These are phyloP conservation scores for Aphidius ervi DNA, from an alignment of 1,140 invertebrate species.

Conservation along the genomic window DNA sequence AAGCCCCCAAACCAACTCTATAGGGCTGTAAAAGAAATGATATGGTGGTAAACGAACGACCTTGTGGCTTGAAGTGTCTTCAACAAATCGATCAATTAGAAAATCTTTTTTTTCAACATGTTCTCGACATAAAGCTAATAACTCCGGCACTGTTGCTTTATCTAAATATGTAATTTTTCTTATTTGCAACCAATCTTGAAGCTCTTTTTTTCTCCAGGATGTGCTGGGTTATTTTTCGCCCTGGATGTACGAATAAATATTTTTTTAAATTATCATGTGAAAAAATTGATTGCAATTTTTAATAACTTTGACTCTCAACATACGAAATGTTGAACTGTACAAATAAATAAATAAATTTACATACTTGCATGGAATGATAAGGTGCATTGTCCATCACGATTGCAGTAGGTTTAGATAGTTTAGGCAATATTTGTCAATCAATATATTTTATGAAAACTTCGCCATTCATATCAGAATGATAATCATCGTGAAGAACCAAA, in stretches of 20 bases:
- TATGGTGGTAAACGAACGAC: slow-evolving; percentile 40
- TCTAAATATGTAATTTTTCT: neutral
- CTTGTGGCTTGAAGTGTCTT: slow-evolving; percentile 7
- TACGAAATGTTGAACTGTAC: no score
- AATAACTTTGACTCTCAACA: no score
- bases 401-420: neutral
- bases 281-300: no score
- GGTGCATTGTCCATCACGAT: neutral
- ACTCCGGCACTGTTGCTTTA: neutral
- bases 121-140: neutral
- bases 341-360: no score
- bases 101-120: neutral
- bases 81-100: neutral
- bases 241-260: slow-evolving; percentile 36
- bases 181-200: neutral
- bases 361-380: slow-evolving; percentile 1
- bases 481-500: no score
- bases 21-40: slow-evolving; percentile 41
- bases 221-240: slow-evolving; percentile 12
- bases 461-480: no score
- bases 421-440: no score
- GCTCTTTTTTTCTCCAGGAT: neutral
- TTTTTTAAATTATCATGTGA: neutral
- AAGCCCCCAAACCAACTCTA: slow-evolving; percentile 39
- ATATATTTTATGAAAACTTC: no score